Evolutionary conservation across 1,140 invertebrate genomes (phyloP).

Genomic region (Portunus trituberculatus): DNA sequence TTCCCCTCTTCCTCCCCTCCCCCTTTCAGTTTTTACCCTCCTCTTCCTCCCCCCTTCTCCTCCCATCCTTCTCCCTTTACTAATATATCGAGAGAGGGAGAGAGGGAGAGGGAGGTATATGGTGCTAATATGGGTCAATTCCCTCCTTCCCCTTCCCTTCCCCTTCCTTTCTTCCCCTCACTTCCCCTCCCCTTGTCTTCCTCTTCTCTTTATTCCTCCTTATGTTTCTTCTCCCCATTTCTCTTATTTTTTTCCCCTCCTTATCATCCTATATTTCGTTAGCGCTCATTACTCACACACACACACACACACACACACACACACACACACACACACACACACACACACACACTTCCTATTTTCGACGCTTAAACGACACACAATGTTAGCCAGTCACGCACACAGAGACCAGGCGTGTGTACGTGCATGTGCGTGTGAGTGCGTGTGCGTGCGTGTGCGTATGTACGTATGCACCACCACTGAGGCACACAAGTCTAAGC

Average conservation of each 20-base stretch:
- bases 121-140: not conserved
- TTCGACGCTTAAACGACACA: slow-evolving; percentile 60
- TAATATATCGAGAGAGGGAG: not conserved
- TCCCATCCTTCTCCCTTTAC: not conserved
- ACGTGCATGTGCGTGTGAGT: no score
- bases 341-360: slow-evolving; percentile 46
- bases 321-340: slow-evolving; percentile 26
- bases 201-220: not conserved
- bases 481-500: not conserved
- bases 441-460: no score
- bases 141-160: not conserved
- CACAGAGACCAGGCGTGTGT: not conserved
- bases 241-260: no score
- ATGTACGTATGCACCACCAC: not conserved
- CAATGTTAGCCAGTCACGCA: slow-evolving; percentile 61
- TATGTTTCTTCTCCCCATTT: no score
- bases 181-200: no score
- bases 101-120: not conserved
- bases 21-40: no score
- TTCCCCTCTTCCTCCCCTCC: not conserved
- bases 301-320: slow-evolving; percentile 36
- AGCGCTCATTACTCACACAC: not conserved
- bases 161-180: not conserved
- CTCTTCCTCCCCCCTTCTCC: not conserved
- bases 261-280: no score